phyloP scores from a whole-genome alignment of 2,888 invertebrate genomes.

The Caenorhabditis sinica region DNA sequence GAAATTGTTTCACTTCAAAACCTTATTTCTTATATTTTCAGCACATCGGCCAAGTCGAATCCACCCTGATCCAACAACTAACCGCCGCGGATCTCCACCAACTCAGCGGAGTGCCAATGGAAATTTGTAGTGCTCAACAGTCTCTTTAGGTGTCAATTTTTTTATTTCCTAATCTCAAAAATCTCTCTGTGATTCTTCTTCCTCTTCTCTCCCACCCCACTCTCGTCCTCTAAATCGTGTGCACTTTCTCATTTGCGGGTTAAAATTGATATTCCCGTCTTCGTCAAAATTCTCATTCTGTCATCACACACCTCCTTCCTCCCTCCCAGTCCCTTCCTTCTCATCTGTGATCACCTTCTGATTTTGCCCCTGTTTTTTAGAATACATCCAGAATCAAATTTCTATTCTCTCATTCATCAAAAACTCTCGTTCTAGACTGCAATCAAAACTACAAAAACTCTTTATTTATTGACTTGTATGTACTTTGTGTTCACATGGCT shows the following conservation, averaged over 20 bases:
- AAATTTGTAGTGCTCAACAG: constrained; percentile 69
- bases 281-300: not conserved
- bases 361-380: constrained; percentile 16
- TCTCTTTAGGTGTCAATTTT: constrained; percentile 41
- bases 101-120: constrained; percentile 75
- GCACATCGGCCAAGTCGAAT: constrained; percentile 76
- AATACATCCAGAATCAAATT: constrained; percentile 23
- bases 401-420: not conserved
- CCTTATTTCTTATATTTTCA: constrained; percentile 53
- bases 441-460: constrained; percentile 1
- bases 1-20: not conserved
- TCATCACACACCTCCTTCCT: not conserved
- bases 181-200: constrained; percentile 6
- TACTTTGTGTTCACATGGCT: constrained; percentile 37
- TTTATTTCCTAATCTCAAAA: not conserved
- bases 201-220: not conserved
- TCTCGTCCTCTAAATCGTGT: not conserved
- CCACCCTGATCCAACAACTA: constrained; percentile 70
- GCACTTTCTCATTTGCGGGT: not conserved
- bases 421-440: constrained; percentile 2
- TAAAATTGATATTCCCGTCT: not conserved
- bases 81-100: constrained; percentile 72
- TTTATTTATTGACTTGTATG: constrained; percentile 41
- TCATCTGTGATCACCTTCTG: not conserved
- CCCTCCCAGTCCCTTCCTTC: not conserved